These are phyloP conservation scores for Calephelis perditalis DNA, from an alignment of 2,888 invertebrate species.

Conservation along the genomic window DNA sequence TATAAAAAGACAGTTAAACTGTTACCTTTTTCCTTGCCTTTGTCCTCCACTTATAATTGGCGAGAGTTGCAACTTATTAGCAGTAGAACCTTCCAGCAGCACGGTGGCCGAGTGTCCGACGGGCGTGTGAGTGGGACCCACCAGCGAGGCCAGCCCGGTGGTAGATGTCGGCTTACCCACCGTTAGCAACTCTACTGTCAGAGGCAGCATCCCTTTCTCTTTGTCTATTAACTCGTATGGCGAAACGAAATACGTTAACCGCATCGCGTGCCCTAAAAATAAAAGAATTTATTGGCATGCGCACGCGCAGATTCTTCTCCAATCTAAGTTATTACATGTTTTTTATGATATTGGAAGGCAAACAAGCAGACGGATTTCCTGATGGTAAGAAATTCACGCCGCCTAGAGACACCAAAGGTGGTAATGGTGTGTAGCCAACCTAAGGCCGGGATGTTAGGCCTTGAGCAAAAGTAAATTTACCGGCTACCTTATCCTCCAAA, in stretches of 20 bases:
- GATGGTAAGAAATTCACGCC: too few species aligned
- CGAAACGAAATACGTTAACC: conserved; percentile 94
- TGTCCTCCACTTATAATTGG: conserved; percentile 84
- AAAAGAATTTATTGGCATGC: conserved; percentile 6
- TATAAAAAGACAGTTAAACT: not conserved
- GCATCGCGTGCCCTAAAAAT: conserved; percentile 90
- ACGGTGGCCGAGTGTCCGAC: conserved; percentile 94
- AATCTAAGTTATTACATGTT: too few species aligned
- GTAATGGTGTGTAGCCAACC: too few species aligned
- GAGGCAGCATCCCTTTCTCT: conserved; percentile 84
- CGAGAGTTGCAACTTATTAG: conserved; percentile 88
- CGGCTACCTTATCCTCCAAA: too few species aligned
- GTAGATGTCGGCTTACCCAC: conserved; percentile 57
- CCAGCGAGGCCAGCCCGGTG: conserved; percentile 57
- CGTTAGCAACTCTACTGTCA: conserved; percentile 86
- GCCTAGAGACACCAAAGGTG: too few species aligned
- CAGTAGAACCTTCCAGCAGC: conserved; percentile 91
- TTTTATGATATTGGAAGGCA: too few species aligned
- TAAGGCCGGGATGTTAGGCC: too few species aligned
- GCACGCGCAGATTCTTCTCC: too few species aligned
- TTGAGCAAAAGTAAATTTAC: too few species aligned
- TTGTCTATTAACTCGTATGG: conserved; percentile 93
- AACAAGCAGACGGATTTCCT: too few species aligned
- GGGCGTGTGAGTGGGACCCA: conserved; percentile 73
- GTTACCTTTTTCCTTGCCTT: conserved; percentile 85